Conservation (phyloP, 2,888 invertebrate genomes). For the Nemotelus nigrinus region DNA sequence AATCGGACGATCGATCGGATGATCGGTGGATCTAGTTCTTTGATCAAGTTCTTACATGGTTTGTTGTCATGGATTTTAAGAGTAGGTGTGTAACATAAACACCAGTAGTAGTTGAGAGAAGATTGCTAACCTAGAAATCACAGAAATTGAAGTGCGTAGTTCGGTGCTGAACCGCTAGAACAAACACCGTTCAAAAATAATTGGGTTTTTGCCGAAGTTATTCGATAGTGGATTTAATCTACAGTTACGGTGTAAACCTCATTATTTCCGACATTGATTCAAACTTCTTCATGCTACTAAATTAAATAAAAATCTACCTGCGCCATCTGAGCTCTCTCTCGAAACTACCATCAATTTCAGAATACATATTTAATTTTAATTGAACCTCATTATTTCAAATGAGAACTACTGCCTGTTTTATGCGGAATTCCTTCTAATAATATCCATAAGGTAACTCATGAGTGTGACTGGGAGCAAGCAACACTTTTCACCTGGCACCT, state of each 20-base stretch:
- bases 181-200: neutral
- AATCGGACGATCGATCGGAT: constrained; percentile 29
- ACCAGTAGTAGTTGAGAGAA: constrained; percentile 18
- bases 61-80: neutral
- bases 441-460: neutral
- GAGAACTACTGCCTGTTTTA: neutral
- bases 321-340: neutral
- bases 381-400: constrained; percentile 26
- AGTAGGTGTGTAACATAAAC: constrained; percentile 26
- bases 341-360: neutral
- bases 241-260: too few species aligned
- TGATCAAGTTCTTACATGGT: neutral
- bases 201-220: neutral
- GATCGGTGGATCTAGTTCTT: neutral
- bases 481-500: constrained; percentile 34
- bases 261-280: too few species aligned
- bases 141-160: neutral
- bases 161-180: neutral
- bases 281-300: too few species aligned
- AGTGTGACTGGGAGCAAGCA: neutral
- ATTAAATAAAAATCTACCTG: neutral
- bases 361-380: constrained; percentile 15
- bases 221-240: neutral
- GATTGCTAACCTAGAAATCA: neutral
- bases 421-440: neutral